These are phyloP conservation scores for Glossophaga mutica DNA, from an alignment of 2,797 vertebrate species.

Conservation along the genomic window DNA sequence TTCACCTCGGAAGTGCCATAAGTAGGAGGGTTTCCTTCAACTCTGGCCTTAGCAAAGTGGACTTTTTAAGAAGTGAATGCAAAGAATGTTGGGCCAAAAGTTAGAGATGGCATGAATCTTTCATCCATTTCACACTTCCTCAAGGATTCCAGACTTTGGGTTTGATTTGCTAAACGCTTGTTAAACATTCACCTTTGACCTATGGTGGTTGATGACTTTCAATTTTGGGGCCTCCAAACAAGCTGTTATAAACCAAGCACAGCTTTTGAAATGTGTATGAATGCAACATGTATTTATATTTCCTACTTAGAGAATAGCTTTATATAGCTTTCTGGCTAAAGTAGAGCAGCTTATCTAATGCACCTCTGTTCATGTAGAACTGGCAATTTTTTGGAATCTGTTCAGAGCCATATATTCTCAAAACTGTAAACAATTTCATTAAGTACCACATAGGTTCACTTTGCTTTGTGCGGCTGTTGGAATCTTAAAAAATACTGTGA, in stretches of 20 bases:
- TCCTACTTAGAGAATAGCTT: not conserved
- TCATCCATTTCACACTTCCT: not conserved
- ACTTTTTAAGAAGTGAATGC: conserved; percentile 26
- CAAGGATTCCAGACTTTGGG: not conserved
- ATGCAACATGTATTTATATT: not conserved
- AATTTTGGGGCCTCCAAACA: not conserved
- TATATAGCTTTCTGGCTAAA: not conserved
- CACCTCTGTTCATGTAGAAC: not conserved
- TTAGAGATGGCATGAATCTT: not conserved
- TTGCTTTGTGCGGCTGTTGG: not conserved
- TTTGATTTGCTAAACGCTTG: not conserved
- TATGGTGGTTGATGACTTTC: not conserved
- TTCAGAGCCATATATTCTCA: not conserved
- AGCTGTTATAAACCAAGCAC: not conserved
- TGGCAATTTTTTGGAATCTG: not conserved
- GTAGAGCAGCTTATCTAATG: not conserved
- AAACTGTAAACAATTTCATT: not conserved
- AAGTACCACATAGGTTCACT: not conserved
- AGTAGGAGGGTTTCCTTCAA: not conserved
- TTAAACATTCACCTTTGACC: conserved; percentile 14
- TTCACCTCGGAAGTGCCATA: conserved; percentile 26
- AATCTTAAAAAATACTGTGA: not conserved
- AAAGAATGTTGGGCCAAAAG: not conserved
- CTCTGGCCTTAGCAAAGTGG: not conserved
- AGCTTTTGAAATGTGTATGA: not conserved